phyloP scores from a whole-genome alignment of 2,113 vertebrate genomes.

The Lophotis ruficrista region DNA sequence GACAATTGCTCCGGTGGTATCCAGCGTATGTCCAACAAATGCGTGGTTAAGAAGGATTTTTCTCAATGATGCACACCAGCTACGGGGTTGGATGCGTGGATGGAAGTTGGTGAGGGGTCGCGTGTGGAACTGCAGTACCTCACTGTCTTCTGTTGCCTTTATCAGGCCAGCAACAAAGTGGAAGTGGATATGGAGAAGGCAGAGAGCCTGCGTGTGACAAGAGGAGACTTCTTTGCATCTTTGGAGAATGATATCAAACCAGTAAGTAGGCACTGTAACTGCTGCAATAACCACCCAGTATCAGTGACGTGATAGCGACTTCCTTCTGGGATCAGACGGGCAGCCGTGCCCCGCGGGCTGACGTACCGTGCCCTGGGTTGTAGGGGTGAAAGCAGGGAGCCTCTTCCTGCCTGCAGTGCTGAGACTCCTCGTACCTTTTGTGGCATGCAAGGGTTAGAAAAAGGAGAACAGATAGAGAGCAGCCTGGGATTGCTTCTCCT shows the following conservation, averaged over 20 bases:
- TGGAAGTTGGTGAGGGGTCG: background rate
- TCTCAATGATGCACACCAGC: rapidly evolving
- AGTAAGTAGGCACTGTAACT: constrained; percentile 74
- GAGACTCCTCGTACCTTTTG: background rate
- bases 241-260: constrained; percentile 97
- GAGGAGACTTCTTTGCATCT: constrained; percentile 89
- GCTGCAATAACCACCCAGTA: background rate
- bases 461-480: background rate
- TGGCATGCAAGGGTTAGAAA: background rate
- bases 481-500: background rate
- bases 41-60: background rate
- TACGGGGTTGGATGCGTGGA: background rate
- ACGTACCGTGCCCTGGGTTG: rapidly evolving
- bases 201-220: constrained; percentile 86
- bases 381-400: background rate
- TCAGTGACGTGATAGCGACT: background rate
- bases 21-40: background rate
- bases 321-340: background rate
- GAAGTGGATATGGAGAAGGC: constrained; percentile 96
- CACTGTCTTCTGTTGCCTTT: background rate
- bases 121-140: background rate
- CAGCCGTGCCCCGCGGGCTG: rapidly evolving
- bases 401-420: background rate
- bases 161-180: constrained; percentile 92
- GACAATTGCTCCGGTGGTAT: background rate